Base-by-base conservation (phyloP, 2,888 invertebrate species). In the Ditylenchus weischeri region DNA sequence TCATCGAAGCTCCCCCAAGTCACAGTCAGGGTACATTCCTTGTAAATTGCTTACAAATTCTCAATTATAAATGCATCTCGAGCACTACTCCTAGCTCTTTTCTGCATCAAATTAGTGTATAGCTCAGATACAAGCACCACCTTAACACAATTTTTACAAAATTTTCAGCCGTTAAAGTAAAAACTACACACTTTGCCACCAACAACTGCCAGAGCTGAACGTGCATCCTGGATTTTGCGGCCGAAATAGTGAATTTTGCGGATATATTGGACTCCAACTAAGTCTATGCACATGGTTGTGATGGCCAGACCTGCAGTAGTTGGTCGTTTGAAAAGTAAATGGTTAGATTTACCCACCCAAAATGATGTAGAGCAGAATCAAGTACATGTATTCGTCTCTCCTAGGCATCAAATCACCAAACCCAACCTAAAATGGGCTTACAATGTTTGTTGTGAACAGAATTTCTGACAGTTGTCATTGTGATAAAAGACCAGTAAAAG, bases 401-500 rank as follows among this genome's bases (percentile, higher is more conserved):
- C 78, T 65, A 10, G 83, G 83, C 77, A 83, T 80, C 69, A 83
- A 69, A 69, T 83, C 83, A 36, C 83, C 83, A 69, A 83, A 83
- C 13, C 83, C 83, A 62, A 83, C 79, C 79, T 81, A 64, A 49
- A 77, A 15, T 66, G 0, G 15, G n/a, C 43, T 66, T 7, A 54
- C 72, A 48, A 29, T 70, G 38, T 0, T 21, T 18, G 57, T 13
- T 48, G 11, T 29, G 4, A 23, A 38, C 48, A 57, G 68, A 18
- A 72, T 29, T n/a, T 50, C 5, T 19, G n/a, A 81, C 82, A 51
- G 83, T 83, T 54, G 83, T 83, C 82, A 83, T 81, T 11, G 83
- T 83, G 66, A 83, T 83, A 70, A 83, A 83, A 60, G 81, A 80
- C 80, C 81, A 83, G 70, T 83, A 83, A 72, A 83, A 83, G n/a